phyloP scores from a whole-genome alignment of 1,140 invertebrate species.

The Drosophila bocki region DNA sequence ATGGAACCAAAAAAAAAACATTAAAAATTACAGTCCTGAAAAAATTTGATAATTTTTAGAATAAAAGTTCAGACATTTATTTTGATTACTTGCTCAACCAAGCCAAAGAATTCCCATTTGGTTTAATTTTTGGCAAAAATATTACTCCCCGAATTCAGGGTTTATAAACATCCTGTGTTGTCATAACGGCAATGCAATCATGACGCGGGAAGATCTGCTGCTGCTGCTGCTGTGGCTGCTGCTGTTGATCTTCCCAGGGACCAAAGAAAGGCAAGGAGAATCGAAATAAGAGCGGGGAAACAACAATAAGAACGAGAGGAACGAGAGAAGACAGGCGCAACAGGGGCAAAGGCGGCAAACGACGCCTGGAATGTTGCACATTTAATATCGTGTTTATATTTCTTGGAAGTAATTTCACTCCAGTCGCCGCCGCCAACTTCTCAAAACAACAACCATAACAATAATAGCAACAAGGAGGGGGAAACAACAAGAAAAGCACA shows the following conservation, averaged over 20 bases:
- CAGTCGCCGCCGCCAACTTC: conserved; percentile 32
- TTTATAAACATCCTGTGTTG: conserved; percentile 59
- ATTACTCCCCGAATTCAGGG: not conserved
- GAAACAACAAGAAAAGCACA: conserved; percentile 21
- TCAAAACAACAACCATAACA: conserved; percentile 31
- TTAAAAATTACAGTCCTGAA: too few relatives aligned
- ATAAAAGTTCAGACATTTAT: not conserved
- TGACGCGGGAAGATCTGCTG: conserved; percentile 15
- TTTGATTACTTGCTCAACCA: not conserved
- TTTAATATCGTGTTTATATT: conserved; percentile 83
- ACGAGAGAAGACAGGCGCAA: conserved; percentile 1
- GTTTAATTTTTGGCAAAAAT: conserved; percentile 2
- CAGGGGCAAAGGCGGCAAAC: conserved; percentile 37
- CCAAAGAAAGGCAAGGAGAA: conserved; percentile 5
- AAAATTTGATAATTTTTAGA: not conserved
- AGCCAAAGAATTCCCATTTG: not conserved
- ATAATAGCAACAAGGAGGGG: conserved; percentile 8
- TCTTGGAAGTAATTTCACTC: conserved; percentile 82
- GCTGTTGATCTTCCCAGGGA: conserved; percentile 20
- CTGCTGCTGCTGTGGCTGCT: not conserved
- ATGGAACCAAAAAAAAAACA: too few relatives aligned
- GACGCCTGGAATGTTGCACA: conserved; percentile 77
- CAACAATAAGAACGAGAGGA: conserved; percentile 24
- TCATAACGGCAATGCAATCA: conserved; percentile 49
- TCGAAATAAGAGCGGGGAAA: conserved; percentile 8